Evolutionary conservation across 2,113 vertebrate species (phyloP), one percentile per base, ranked within the genome.

Genomic region (Climacteris rufus): DNA sequence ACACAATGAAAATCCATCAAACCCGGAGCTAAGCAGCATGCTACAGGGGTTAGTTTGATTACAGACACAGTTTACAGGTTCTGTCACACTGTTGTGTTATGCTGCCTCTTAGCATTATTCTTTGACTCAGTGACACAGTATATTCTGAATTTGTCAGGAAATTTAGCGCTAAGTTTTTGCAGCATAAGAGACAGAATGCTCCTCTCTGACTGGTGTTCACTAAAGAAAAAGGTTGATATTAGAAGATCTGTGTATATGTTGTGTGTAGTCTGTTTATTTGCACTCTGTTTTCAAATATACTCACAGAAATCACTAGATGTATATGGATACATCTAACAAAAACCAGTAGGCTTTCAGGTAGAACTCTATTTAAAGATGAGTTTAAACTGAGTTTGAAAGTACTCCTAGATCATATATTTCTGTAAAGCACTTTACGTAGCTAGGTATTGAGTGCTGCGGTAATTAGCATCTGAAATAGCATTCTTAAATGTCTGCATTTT

Each of bases 291-390:
- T 77, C n/a, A 90, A 52, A 42, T 44, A 49, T 11, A 54, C 21
- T 3, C 12, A 2, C 0, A 1, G 21, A 59, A 80, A 25, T 90
- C 21, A 30, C 4, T 15, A n/a, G 24, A 70, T 4, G n/a, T n/a
- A 15, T 30, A 37, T 4, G 9, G 22, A 28, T 16, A 27, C 3
- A 44, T 17, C 11, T 49, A 20, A 52, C 10, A 87, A 39, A 42
- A 69, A 83, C 54, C 6, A 14, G 7, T 16, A 19, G 37, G 6
- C 16, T 79, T 85, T 31, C 9, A 68, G 15, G 18, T 11, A 42
- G 22, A 66, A 42, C 6, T 81, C 4, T 64, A 9, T 52, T 63
- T 71, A 45, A 60, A 84, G 49, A 20, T 28, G 35, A 27, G 10
- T 37, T 88, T 52, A 37, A 69, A 24, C 5, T 15, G 8, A 2